Base-by-base conservation (phyloP, 2,797 vertebrate species). In the Hypotaenidia okinawae region DNA sequence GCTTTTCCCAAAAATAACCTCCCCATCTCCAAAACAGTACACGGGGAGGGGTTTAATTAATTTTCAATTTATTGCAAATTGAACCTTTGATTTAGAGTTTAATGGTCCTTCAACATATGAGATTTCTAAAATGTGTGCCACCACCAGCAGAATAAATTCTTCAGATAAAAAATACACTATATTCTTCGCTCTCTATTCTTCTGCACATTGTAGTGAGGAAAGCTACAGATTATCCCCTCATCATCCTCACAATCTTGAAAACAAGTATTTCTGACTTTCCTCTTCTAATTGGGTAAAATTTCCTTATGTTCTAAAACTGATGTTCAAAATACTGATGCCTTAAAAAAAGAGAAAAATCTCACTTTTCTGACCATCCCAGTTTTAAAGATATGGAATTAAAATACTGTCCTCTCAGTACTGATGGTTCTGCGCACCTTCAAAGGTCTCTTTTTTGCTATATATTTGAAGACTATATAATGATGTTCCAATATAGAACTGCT, bases 31-130 rank as follows among this genome's bases (percentile, higher is more conserved):
- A 75, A 72, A 90, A 89, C n/a, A 84, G 88, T 14, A 89, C 17
- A 55, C 17, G 10, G 13, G 19, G 25, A 37, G 5, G 41, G 54
- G 43, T 10, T 92, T 70, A 61, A 89, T 62, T 80, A 5, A 47
- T 55, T 84, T 83, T 83, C 72, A 57, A 22, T 62, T 79, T 77
- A 80, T 22, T 74, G 72, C 25, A 89, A 76, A 89, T 23, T 41
- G 67, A 88, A 73, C 11, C 35, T 94, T 79, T 88, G 33, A 78
- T 87, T 93, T 87, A 67, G 67, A 94, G 82, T 67, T 86, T 70
- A 62, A 88, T 3, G 11, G 76, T 79, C 33, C 49, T 74, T 73
- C 68, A 74, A 33, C 7, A 32, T 52, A 68, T n/a, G 52, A 58
- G 6, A 87, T 75, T 55, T 76, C 70, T 84, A 61, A 89, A 93